A percentile compares a stretch with the other conserved stretches of the same genome.
These are phyloP conservation scores for Ageneiosus marmoratus DNA, from an alignment of 2,113 vertebrate species.

Conservation along the genomic window DNA sequence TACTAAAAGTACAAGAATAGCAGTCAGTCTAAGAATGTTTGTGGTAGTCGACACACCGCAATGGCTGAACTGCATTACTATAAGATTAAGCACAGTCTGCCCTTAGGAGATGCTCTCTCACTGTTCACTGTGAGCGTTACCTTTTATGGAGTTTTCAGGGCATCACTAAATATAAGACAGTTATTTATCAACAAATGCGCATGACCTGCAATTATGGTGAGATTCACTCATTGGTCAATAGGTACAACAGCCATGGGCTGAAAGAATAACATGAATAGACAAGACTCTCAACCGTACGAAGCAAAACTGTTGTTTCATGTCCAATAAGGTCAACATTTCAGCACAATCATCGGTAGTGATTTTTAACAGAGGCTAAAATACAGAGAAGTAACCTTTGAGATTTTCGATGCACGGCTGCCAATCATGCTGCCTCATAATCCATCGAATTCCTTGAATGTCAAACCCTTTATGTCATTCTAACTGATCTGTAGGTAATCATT, in stretches of 20 bases:
- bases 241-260: not conserved
- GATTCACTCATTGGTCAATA: no score
- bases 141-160: not conserved
- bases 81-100: not conserved
- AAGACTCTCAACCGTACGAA: not conserved
- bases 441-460: not conserved
- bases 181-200: no score
- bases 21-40: not conserved
- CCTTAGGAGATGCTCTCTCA: not conserved
- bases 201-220: no score
- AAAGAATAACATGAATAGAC: not conserved
- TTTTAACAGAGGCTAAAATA: not conserved
- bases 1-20: not conserved
- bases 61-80: not conserved
- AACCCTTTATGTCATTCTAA: not conserved
- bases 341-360: not conserved
- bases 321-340: not conserved
- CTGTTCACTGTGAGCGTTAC: not conserved
- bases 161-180: not conserved
- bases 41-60: not conserved
- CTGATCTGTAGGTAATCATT: not conserved
- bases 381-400: not conserved
- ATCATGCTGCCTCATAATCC: not conserved
- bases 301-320: not conserved
- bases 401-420: not conserved